phyloP scores from a whole-genome alignment of 2,888 invertebrate species.

The Spisula subtruncata region DNA sequence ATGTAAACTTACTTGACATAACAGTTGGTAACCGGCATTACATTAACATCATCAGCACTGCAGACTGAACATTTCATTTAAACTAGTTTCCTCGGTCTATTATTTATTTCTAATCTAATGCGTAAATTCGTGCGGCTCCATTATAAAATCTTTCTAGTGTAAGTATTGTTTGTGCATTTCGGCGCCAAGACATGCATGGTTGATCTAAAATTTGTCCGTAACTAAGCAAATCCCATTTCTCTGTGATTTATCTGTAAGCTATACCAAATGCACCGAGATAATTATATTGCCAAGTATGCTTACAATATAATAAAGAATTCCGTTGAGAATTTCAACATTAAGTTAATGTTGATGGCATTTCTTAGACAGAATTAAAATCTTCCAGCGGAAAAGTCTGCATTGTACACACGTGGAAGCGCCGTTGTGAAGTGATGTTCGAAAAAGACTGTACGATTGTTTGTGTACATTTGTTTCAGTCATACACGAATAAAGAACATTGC shows the following conservation, averaged over 20 bases:
- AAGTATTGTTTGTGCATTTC: neutral
- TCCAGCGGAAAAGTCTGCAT: neutral
- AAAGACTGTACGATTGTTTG: no score
- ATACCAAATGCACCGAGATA: neutral
- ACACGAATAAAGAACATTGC: no score
- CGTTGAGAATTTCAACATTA: neutral
- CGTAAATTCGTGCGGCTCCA: neutral
- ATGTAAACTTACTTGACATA: no score
- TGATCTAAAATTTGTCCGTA: neutral
- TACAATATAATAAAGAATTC: neutral
- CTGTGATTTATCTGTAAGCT: neutral
- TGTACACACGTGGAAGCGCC: neutral
- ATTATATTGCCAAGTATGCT: neutral
- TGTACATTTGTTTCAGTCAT: no score
- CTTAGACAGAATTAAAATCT: neutral
- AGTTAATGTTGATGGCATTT: slow-evolving; percentile 4
- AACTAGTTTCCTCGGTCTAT: no score
- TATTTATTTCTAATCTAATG: neutral
- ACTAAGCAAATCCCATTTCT: neutral
- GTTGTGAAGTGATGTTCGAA: no score
- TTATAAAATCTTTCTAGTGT: neutral
- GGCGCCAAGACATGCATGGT: neutral
- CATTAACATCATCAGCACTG: no score
- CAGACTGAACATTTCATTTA: no score
- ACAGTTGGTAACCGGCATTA: no score